Conservation (phyloP, 2,888 invertebrate species). For the Scotopteryx bipunctaria region DNA sequence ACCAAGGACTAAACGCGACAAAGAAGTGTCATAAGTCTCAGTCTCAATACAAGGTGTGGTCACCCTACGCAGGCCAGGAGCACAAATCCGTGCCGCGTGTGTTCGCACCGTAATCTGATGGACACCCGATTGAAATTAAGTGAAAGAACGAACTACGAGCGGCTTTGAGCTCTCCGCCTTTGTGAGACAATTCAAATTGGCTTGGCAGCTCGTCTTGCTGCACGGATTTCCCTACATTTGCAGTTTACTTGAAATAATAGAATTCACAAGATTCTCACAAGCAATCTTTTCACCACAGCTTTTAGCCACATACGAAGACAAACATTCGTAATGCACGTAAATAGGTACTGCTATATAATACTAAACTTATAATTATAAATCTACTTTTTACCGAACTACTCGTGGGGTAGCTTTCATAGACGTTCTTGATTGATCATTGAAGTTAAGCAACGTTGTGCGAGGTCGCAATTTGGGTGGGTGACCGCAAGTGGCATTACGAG, state of each 20-base stretch:
- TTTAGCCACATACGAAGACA: too few species aligned
- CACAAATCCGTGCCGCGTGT: constrained; percentile 46
- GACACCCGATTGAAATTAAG: constrained; percentile 35
- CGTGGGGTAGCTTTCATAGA: too few species aligned
- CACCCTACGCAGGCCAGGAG: constrained; percentile 23
- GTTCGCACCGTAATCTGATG: constrained; percentile 50
- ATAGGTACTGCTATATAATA: neutral
- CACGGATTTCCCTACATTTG: neutral
- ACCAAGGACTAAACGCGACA: too few species aligned
- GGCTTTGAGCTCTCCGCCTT: constrained; percentile 18
- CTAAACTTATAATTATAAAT: neutral
- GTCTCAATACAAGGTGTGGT: constrained; percentile 7
- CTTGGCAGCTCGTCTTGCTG: constrained; percentile 2
- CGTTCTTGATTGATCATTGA: too few species aligned
- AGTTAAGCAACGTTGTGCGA: too few species aligned
- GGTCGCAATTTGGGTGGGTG: too few species aligned
- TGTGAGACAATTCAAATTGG: constrained; percentile 18
- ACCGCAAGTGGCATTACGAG: too few species aligned
- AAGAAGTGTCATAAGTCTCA: too few species aligned
- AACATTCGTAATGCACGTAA: neutral
- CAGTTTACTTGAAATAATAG: constrained; percentile 7
- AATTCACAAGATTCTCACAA: neutral
- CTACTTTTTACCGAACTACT: too few species aligned
- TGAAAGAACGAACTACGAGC: constrained; percentile 29
- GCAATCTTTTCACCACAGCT: neutral